Conservation (phyloP, 2,888 invertebrate genomes). For the Drosophila anceps region DNA sequence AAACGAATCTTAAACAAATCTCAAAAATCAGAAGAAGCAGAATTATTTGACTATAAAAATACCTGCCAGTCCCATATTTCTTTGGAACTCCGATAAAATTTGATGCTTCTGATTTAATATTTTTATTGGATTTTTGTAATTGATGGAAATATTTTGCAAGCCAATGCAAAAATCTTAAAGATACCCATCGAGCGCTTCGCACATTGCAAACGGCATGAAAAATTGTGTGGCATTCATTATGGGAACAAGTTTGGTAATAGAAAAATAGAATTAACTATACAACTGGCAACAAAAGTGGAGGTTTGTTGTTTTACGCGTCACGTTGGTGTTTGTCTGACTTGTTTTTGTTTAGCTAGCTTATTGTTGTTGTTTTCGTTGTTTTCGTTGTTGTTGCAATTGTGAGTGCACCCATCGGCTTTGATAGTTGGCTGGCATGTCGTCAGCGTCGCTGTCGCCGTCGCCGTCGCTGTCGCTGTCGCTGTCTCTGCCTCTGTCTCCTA, state of each 20-base stretch:
- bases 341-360: slow-evolving; percentile 34
- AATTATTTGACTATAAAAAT: not conserved
- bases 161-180: not conserved
- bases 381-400: slow-evolving; percentile 44
- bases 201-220: slow-evolving; percentile 5
- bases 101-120: not conserved
- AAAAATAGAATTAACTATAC: slow-evolving; percentile 57
- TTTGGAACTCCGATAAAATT: not conserved
- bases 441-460: slow-evolving; percentile 46
- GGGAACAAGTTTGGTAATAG: slow-evolving; percentile 32
- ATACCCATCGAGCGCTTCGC: not conserved
- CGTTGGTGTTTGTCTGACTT: slow-evolving; percentile 59
- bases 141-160: not conserved
- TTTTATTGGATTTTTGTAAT: not conserved
- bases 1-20: too few relatives aligned
- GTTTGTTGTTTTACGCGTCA: slow-evolving; percentile 43
- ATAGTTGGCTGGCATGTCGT: slow-evolving; percentile 53
- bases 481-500: not conserved
- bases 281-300: slow-evolving; percentile 54
- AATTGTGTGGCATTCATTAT: slow-evolving; percentile 11
- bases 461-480: not conserved
- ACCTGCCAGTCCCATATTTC: not conserved
- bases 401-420: slow-evolving; percentile 37
- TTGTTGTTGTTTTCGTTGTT: slow-evolving; percentile 18
- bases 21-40: too few relatives aligned